Evolutionary conservation across 1,140 invertebrate species (phyloP), one percentile per base, ranked within the genome.

Genomic region (Eufriesea mexicana): DNA sequence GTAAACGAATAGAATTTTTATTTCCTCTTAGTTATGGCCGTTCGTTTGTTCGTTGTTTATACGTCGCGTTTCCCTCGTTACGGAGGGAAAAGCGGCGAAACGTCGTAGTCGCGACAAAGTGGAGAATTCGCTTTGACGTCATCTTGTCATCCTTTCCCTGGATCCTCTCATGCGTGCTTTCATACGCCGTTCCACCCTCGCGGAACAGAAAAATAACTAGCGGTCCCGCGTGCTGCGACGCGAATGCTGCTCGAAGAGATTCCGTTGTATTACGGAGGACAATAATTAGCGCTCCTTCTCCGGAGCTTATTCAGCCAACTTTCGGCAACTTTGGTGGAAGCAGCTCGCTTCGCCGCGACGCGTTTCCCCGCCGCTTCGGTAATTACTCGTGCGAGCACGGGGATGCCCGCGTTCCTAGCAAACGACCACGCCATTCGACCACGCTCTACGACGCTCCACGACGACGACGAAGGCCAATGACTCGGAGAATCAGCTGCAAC

Each of bases 261-360:
- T 78, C 45, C 54, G 25, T 42, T 14, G 74, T 55, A 62, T 59
- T 70, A 71, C 18, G 57, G 14, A 42, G 66, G 66, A 78, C 66
- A 83, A 83, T 83, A 83, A 83, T 83, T 83, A 83, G 66, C 81
- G 57, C 81, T 78, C 35, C 81, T 78, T n/a, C 81, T 70, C 64
- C 23, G 45, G 23, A 59, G 80, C 35, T 66, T 66, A 71, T 78
- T 83, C 64, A 71, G 20, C 8, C 20, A 83, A 83, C 66, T 83
- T 83, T 77, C 8, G 75, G 55, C 55, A 78, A 83, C 66, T 71
- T 25, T 10, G 8, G 2, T n/a, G 72, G 61, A 82, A 57, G 49
- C 54, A 14, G 51, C 25, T 61, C 23, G 20, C 10, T 28, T 28
- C 57, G 51, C 23, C 57, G 35, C 42, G 28, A 42, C 10, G 54